These are phyloP conservation scores for Periophthalmodon schlosseri DNA, from an alignment of 2,113 vertebrate genomes.

Conservation along the genomic window DNA sequence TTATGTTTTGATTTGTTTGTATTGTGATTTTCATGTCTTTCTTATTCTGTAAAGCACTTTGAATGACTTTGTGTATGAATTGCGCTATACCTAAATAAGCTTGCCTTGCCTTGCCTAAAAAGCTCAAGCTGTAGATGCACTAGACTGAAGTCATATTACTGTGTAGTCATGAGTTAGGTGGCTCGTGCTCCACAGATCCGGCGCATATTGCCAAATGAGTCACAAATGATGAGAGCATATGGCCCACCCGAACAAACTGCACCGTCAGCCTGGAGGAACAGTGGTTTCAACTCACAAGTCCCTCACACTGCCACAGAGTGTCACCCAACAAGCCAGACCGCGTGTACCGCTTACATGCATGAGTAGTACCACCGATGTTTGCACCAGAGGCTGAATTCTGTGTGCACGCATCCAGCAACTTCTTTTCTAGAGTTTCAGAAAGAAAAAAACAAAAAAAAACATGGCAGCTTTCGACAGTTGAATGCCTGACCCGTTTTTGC, in stretches of 20 bases:
- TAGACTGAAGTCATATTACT: neutral
- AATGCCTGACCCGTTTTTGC: conserved; percentile 20
- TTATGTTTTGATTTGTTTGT: no score
- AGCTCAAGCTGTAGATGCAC: neutral
- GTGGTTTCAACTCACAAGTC: conserved; percentile 23
- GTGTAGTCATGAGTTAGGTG: neutral
- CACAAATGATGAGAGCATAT: conserved; percentile 34
- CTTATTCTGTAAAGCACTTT: no score
- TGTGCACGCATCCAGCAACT: conserved; percentile 12
- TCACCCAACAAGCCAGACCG: conserved; percentile 30
- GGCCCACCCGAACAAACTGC: conserved; percentile 21
- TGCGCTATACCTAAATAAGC: no score
- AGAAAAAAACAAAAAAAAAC: neutral
- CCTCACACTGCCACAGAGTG: conserved; percentile 20
- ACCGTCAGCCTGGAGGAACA: conserved; percentile 21
- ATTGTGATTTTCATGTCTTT: no score
- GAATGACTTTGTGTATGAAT: no score
- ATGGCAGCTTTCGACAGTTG: conserved; percentile 12
- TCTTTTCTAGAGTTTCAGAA: neutral
- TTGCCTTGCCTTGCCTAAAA: no score
- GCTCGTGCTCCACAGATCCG: neutral
- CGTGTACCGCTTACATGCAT: conserved; percentile 40
- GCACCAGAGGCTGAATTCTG: conserved; percentile 31
- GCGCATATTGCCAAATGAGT: conserved; percentile 9
- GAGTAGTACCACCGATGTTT: conserved; percentile 38